Base-by-base conservation (phyloP, 2,113 vertebrate species). In the Lates calcarifer region DNA sequence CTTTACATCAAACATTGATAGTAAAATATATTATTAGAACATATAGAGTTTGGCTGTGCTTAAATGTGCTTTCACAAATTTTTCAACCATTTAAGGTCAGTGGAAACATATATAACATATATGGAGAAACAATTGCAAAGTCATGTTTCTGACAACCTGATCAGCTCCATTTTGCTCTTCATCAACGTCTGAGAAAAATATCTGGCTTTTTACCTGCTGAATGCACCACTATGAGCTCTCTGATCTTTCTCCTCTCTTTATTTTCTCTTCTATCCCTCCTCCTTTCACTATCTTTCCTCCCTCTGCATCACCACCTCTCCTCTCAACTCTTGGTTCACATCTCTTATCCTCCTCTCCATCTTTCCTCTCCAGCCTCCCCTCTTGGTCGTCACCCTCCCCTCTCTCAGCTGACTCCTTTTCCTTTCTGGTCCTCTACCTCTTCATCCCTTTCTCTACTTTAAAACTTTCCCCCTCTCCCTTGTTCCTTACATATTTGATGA, bases 401-500 rank as follows among this genome's bases (percentile, higher is more conserved):
- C 62, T 39, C 49, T 70, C 53, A 61, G 13, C 64, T 45, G 41
- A 82, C 31, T 66, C 28, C 2, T 62, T 55, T 66, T 64, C 58
- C 60, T 63, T 20, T 72, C 24, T 62, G 1, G 0, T 37, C 63
- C 58, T 73, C 24, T n/a, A 10, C 77, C 37, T 31, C 62, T 28
- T n/a, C 72, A 31, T 18, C 56, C 47, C 3, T 24, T 17, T 15
- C 58, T 62, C 43, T 62, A 66, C 51, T 65, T 57, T 74, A 68
- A 81, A 81, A 49, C 61, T 3, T 4, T 12, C 39, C 67, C 12
- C 20, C 28, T 47, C 26, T 49, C 57, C 35, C 83, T 37, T 3
- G 3, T 58, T 57, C 53, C 22, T 69, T 93, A 76, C 86, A 92
- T 92, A 91, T 90, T 94, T 93, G 22, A 91, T 90, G 87, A 87